Base-by-base conservation (phyloP, 30 jellyfish, hydroid and myxozoan species). In the Haliclystus octoradiatus region DNA sequence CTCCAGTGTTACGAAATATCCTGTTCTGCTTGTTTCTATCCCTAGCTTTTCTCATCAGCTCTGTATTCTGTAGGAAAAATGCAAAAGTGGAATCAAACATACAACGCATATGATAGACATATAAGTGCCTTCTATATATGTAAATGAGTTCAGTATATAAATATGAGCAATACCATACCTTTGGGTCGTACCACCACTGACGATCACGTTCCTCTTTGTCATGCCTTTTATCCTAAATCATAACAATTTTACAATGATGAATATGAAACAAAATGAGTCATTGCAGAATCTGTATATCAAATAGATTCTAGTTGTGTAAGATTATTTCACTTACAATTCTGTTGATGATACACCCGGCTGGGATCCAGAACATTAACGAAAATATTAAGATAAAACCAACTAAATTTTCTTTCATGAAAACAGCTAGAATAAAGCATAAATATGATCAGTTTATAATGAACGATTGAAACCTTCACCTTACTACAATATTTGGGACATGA, bases 391-490 rank as follows among this genome's bases (percentile, higher is more conserved):
- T 63, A 12, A 94, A 79, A 28, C 94, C 94, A 28, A 87, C 96
- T 46, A 87, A 79, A 61, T 87, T 87, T 51, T 82, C 94, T 66
- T 79, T 77, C 96, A 87, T 87, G 69, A 87, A 87, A 26, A 61
- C 68, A 23, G 94, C 93, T 80, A n/a, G n/a, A n/a, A n/a, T n/a
- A n/a, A n/a, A n/a, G n/a, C n/a, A n/a, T n/a, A n/a, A n/a, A n/a
- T n/a, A n/a, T n/a, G n/a, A n/a, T n/a, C n/a, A n/a, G n/a, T n/a
- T n/a, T n/a, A n/a, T n/a, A n/a, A n/a, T n/a, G n/a, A n/a, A n/a
- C n/a, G n/a, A n/a, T n/a, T n/a, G n/a, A n/a, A n/a, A n/a, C n/a
- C n/a, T n/a, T n/a, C n/a, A n/a, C n/a, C n/a, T n/a, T n/a, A n/a
- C n/a, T n/a, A n/a, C n/a, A n/a, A n/a, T n/a, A n/a, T n/a, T n/a